A percentile compares a stretch with the other conserved stretches of the same genome.
phyloP scores from a whole-genome alignment of 2,113 vertebrate genomes.

The Heloderma charlesbogerti region DNA sequence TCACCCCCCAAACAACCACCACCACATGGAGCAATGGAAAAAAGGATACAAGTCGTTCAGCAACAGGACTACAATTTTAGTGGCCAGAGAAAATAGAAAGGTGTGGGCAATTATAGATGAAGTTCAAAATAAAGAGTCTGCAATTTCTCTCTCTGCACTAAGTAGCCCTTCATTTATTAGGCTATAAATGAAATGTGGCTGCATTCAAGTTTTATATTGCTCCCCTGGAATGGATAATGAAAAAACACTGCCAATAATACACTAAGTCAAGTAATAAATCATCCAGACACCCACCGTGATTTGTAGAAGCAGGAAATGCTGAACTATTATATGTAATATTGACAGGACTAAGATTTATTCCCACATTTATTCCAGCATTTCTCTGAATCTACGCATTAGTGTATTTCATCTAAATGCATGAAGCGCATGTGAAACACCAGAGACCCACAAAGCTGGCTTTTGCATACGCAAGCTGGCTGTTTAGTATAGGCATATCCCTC shows the following conservation, averaged over 20 bases:
- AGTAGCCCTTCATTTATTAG: constrained; percentile 32
- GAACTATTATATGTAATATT: constrained; percentile 14
- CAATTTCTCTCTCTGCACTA: constrained; percentile 49
- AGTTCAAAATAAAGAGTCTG: constrained; percentile 28
- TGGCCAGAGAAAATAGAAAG: constrained; percentile 39
- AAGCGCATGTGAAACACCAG: neutral
- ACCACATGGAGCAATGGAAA: neutral
- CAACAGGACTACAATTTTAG: constrained; percentile 38
- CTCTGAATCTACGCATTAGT: neutral
- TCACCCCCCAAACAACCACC: constrained; percentile 18
- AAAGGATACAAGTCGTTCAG: constrained; percentile 14
- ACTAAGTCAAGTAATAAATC: constrained; percentile 30
- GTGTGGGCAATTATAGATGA: constrained; percentile 36
- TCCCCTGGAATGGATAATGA: constrained; percentile 27
- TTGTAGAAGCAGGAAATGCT: constrained; percentile 29
- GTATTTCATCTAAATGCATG: constrained; percentile 6
- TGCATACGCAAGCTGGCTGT: neutral
- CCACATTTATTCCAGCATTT: neutral
- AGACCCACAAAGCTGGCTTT: neutral
- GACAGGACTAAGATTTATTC: neutral
- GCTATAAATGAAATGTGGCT: constrained; percentile 33
- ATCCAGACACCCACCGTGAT: neutral
- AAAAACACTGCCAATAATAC: constrained; percentile 39
- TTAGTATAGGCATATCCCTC: neutral
- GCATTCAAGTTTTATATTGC: constrained; percentile 19